Percentiles rank a stretch among this genome's conserved stretches.
phyloP scores from a whole-genome alignment of 2,888 invertebrate species.

The Epinotia brunnichana region DNA sequence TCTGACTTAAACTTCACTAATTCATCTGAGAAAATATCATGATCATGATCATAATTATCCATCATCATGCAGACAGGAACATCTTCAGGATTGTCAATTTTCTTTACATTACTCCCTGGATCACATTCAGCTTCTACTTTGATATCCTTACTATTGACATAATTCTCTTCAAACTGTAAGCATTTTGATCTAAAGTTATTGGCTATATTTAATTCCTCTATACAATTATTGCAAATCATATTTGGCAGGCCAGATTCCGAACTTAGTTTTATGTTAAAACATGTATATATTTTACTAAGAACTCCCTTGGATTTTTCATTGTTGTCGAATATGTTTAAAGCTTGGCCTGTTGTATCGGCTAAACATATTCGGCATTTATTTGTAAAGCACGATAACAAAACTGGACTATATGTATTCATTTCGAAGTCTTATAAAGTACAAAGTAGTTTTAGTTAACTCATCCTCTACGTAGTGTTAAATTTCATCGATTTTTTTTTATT shows the following conservation, averaged over 20 bases:
- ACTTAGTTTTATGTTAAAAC: slow-evolving; percentile 65
- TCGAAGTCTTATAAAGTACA: neutral
- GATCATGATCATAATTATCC: slow-evolving; percentile 33
- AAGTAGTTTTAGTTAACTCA: too few relatives aligned
- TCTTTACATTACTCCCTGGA: slow-evolving; percentile 27
- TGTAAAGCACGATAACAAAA: neutral
- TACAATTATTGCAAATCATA: slow-evolving; percentile 64
- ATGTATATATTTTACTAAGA: slow-evolving; percentile 61
- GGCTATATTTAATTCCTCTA: slow-evolving; percentile 62
- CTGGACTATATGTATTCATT: neutral
- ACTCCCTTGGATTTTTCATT: slow-evolving; percentile 56
- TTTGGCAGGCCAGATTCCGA: slow-evolving; percentile 59
- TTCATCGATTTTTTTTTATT: too few relatives aligned
- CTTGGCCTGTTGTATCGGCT: slow-evolving; percentile 45
- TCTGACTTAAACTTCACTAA: neutral
- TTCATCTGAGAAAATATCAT: slow-evolving; percentile 4
- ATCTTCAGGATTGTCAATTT: slow-evolving; percentile 45
- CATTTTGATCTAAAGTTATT: slow-evolving; percentile 69
- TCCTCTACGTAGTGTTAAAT: too few relatives aligned
- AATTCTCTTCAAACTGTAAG: slow-evolving; percentile 62
- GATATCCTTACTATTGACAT: slow-evolving; percentile 49
- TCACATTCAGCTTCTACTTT: slow-evolving; percentile 6
- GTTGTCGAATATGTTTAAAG: slow-evolving; percentile 55
- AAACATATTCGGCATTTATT: slow-evolving; percentile 69
- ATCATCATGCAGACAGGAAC: slow-evolving; percentile 42